These are phyloP conservation scores for Euleptes europaea DNA, from an alignment of 2,113 vertebrate species.

Conservation along the genomic window DNA sequence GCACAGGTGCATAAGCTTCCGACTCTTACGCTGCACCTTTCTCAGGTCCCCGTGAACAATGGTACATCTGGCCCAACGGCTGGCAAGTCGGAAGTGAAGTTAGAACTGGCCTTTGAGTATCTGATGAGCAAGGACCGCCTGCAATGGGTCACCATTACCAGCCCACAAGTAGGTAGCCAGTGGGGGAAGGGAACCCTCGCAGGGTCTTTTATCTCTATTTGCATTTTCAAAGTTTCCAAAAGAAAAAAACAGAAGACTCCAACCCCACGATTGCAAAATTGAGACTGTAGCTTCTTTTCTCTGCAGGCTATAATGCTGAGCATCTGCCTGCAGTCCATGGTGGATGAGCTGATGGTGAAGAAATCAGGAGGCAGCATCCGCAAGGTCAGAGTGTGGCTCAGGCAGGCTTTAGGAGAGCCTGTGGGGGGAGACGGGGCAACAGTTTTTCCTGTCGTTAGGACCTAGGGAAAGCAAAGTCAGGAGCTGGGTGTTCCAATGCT, in stretches of 20 bases:
- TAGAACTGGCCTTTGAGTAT: slow-evolving; percentile 97
- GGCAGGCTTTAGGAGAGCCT: not conserved
- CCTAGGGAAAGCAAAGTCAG: too few species aligned
- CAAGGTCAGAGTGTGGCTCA: slow-evolving; percentile 77
- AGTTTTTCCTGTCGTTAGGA: not conserved
- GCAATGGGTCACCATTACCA: slow-evolving; percentile 99
- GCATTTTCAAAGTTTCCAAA: not conserved
- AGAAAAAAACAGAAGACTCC: not conserved
- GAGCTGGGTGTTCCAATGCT: not conserved
- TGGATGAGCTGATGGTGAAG: slow-evolving; percentile 98
- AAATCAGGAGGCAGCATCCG: slow-evolving; percentile 97
- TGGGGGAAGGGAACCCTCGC: not conserved
- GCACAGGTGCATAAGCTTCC: not conserved
- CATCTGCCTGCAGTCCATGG: slow-evolving; percentile 98
- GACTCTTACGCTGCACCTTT: not conserved
- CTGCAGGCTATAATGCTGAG: slow-evolving; percentile 98
- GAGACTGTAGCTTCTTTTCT: accelerated
- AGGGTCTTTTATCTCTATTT: not conserved
- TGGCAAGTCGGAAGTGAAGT: slow-evolving; percentile 88
- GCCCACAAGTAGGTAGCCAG: slow-evolving; percentile 85
- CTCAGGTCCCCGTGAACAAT: slow-evolving; percentile 88
- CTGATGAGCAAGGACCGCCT: slow-evolving; percentile 98
- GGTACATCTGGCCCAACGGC: slow-evolving; percentile 83
- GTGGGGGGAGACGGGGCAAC: not conserved
- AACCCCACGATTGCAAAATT: not conserved